A percentile compares a stretch with the other conserved stretches of the same genome.
Evolutionary conservation across 2,797 vertebrate genomes (phyloP).

Genomic region (Malurus splendens): DNA sequence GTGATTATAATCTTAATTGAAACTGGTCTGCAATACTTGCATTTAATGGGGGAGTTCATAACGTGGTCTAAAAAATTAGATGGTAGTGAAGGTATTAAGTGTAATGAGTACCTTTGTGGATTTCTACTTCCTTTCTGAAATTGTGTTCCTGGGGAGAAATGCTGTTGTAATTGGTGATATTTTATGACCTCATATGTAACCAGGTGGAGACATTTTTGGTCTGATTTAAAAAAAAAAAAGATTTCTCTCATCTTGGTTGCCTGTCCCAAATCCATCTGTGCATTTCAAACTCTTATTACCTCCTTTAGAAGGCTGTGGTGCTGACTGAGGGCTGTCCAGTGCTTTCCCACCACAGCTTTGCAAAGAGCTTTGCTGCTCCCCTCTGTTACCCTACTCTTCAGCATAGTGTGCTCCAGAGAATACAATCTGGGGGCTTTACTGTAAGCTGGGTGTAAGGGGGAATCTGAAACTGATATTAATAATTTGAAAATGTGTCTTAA

Average conservation of each 20-base stretch:
- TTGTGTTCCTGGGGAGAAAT: slow-evolving; percentile 26
- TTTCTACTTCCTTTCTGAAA: slow-evolving; percentile 53
- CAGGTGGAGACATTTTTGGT: slow-evolving; percentile 20
- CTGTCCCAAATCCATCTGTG: background rate
- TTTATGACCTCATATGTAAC: slow-evolving; percentile 32
- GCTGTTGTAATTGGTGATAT: slow-evolving; percentile 28
- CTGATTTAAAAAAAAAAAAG: background rate
- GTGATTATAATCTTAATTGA: slow-evolving; percentile 64
- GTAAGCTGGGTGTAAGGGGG: background rate
- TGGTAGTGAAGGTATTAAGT: slow-evolving; percentile 48
- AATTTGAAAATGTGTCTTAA: background rate
- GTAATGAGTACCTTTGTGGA: slow-evolving; percentile 53
- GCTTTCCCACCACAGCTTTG: background rate
- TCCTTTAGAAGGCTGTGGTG: background rate
- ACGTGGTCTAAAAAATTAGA: slow-evolving; percentile 41
- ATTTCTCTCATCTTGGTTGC: background rate
- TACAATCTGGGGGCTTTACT: background rate
- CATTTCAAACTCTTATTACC: background rate
- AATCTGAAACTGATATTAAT: background rate
- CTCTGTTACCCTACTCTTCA: background rate
- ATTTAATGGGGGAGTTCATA: slow-evolving; percentile 41
- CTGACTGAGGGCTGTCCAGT: background rate
- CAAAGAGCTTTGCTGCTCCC: background rate
- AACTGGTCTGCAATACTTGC: slow-evolving; percentile 4
- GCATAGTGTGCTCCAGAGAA: background rate